phyloP scores from a whole-genome alignment of 2,888 invertebrate genomes.

The Camponotus fellah region DNA sequence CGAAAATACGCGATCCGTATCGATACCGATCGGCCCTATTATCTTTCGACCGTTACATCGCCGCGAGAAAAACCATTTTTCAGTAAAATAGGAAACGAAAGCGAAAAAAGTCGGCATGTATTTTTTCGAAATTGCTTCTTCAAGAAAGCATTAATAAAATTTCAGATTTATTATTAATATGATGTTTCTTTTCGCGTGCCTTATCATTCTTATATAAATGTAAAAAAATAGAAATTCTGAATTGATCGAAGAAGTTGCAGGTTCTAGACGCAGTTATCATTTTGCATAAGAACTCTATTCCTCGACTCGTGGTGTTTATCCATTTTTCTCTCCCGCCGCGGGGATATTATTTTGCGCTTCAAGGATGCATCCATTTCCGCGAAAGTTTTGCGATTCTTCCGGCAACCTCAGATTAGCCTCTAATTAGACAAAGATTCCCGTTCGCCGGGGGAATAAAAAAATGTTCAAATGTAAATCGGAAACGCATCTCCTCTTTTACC shows the following conservation, averaged over 20 bases:
- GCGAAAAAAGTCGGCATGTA: background rate
- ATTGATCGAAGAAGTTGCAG: background rate
- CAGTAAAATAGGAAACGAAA: background rate
- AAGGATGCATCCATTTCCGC: background rate
- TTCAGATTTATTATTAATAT: background rate
- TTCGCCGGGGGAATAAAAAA: background rate
- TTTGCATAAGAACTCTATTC: too few relatives aligned
- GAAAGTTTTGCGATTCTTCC: constrained; percentile 24
- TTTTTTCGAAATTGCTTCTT: constrained; percentile 13
- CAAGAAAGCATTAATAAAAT: constrained; percentile 11
- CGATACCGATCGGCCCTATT: constrained; percentile 43
- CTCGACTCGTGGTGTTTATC: background rate
- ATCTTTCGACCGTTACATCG: constrained; percentile 49
- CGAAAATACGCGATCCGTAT: constrained; percentile 51
- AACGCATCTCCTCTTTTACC: background rate
- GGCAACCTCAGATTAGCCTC: background rate
- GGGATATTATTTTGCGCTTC: background rate
- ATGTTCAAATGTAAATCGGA: constrained; percentile 17
- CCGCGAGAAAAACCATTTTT: constrained; percentile 30
- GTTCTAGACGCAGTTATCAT: background rate
- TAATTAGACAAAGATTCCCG: constrained; percentile 21
- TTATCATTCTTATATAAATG: background rate
- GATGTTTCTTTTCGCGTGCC: background rate
- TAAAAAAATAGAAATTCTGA: background rate
- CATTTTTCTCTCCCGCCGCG: background rate